phyloP scores from a whole-genome alignment of 2,888 invertebrate species.

The Ischnus inquisitorius region DNA sequence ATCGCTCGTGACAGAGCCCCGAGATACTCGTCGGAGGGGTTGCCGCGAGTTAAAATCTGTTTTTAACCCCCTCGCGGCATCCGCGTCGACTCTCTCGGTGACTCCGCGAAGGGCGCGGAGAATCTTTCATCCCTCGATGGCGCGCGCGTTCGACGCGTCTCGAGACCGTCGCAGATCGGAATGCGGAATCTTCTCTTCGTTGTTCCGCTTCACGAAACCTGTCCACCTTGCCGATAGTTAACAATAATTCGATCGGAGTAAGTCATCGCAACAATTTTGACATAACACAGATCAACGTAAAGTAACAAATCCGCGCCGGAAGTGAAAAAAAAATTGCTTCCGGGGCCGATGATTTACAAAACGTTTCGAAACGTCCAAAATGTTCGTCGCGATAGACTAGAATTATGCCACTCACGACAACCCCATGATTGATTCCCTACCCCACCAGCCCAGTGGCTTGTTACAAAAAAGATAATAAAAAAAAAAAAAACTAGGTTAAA shows the following conservation, averaged over 20 bases:
- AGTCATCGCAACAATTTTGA: slow-evolving; percentile 41
- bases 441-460: not conserved
- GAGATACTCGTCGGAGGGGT: slow-evolving; percentile 21
- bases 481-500: not conserved
- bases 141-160: slow-evolving; percentile 9
- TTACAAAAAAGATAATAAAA: not conserved
- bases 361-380: no score
- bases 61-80: slow-evolving; percentile 55
- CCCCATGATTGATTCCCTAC: not conserved
- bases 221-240: slow-evolving; percentile 28
- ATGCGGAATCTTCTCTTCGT: slow-evolving; percentile 18
- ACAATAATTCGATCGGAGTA: slow-evolving; percentile 41
- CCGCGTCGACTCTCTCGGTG: not conserved
- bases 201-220: slow-evolving; percentile 31
- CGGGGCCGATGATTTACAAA: no score
- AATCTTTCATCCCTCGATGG: slow-evolving; percentile 32
- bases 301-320: no score
- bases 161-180: slow-evolving; percentile 38
- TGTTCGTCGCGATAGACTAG: not conserved
- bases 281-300: no score
- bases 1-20: slow-evolving; percentile 50
- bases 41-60: slow-evolving; percentile 54
- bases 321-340: no score
- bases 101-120: slow-evolving; percentile 26
- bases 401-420: not conserved